Conservation (phyloP, 1,140 invertebrate species). For the Venturia canescens region DNA sequence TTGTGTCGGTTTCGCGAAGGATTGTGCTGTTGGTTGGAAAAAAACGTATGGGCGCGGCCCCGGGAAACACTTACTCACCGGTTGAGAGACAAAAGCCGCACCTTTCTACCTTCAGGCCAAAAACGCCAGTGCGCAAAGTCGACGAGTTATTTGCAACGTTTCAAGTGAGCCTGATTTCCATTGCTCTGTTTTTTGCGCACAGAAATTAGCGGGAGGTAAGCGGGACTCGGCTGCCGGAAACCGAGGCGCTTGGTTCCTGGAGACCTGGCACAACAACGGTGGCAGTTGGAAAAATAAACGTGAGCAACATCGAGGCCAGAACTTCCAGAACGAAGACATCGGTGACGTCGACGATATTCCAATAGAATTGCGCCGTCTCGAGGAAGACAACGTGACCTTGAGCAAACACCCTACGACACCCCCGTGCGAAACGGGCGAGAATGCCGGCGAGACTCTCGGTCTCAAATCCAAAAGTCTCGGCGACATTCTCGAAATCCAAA, state of each 20-base stretch:
- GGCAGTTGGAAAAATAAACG: constrained; percentile 70
- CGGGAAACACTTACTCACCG: too few relatives aligned
- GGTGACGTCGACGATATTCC: constrained; percentile 87
- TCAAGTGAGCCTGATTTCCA: too few relatives aligned
- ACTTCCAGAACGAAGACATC: constrained; percentile 79
- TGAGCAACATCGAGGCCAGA: constrained; percentile 71
- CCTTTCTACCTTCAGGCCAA: too few relatives aligned
- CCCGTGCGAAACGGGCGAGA: background rate
- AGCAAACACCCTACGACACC: constrained; percentile 61
- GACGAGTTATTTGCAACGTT: too few relatives aligned
- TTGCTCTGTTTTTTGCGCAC: background rate
- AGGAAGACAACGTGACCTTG: constrained; percentile 82
- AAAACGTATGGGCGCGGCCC: too few relatives aligned
- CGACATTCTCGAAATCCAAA: constrained; percentile 86
- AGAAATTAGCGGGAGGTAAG: constrained; percentile 87
- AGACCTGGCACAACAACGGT: constrained; percentile 83
- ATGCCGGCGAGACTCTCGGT: constrained; percentile 74
- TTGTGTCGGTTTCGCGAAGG: too few relatives aligned
- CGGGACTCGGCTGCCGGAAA: constrained; percentile 73
- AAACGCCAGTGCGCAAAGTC: too few relatives aligned
- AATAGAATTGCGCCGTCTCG: constrained; percentile 91
- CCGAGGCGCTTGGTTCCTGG: constrained; percentile 85
- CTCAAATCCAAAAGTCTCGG: constrained; percentile 88
- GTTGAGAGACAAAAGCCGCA: too few relatives aligned
- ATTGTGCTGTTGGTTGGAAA: too few relatives aligned